A percentile compares a stretch with the other conserved stretches of the same genome.
phyloP scores from a whole-genome alignment of 2,888 invertebrate genomes.

The Scrobipalpa costella region DNA sequence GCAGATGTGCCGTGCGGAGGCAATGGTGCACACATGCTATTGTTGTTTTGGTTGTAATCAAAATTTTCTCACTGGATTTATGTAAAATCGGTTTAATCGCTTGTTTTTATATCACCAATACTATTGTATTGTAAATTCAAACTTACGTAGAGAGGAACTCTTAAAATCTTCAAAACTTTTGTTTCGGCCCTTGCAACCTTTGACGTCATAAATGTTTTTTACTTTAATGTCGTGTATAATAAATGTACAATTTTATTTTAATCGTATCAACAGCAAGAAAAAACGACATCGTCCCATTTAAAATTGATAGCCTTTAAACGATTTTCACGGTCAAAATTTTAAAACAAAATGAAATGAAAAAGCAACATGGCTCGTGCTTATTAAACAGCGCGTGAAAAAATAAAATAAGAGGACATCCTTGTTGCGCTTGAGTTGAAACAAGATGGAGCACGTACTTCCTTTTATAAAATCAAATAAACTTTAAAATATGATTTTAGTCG shows the following conservation, averaged over 20 bases:
- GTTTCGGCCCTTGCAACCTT: too few species aligned
- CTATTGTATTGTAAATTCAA: background rate
- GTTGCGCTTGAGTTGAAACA: constrained; percentile 46
- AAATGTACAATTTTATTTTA: too few species aligned
- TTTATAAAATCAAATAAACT: background rate
- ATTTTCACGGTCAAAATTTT: background rate
- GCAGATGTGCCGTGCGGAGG: constrained; percentile 37
- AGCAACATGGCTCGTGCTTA: constrained; percentile 49
- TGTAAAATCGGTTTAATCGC: background rate
- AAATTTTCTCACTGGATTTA: constrained; percentile 38
- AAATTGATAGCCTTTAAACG: background rate
- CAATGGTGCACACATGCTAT: constrained; percentile 6
- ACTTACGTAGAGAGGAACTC: too few species aligned
- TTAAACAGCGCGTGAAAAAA: constrained; percentile 33
- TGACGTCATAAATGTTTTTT: too few species aligned
- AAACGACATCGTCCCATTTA: background rate
- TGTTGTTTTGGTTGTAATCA: constrained; percentile 32
- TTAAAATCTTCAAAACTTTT: too few species aligned
- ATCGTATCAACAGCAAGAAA: background rate
- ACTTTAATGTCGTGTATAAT: too few species aligned
- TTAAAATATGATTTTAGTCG: background rate
- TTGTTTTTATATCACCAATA: background rate
- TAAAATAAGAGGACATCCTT: constrained; percentile 57
- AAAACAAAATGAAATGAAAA: constrained; percentile 1
- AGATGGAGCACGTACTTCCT: constrained; percentile 17